phyloP scores from a whole-genome alignment of 2,888 invertebrate species.

The Neoascia interrupta region DNA sequence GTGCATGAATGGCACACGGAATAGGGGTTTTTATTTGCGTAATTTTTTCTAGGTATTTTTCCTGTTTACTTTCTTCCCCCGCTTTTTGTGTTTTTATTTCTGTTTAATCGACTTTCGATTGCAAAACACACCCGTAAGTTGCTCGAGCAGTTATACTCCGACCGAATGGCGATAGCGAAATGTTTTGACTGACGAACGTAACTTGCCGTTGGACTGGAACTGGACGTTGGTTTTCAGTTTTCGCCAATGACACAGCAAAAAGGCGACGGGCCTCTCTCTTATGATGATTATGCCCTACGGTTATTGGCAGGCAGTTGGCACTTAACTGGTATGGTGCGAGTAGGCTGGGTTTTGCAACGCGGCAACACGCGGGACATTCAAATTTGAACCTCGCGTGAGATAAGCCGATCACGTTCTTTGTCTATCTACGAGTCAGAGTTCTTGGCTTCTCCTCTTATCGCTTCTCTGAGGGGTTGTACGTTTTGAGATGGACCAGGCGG shows the following conservation, averaged over 20 bases:
- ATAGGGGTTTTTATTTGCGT: slow-evolving; percentile 30
- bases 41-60: slow-evolving; percentile 2
- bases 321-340: neutral
- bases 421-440: slow-evolving; percentile 15
- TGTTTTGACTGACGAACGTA: slow-evolving; percentile 38
- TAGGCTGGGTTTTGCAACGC: slow-evolving; percentile 43
- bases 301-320: neutral
- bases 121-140: neutral
- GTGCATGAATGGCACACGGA: slow-evolving; percentile 55
- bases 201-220: slow-evolving; percentile 3
- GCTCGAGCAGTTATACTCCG: slow-evolving; percentile 35
- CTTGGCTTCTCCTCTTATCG: neutral
- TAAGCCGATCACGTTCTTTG: too few relatives aligned
- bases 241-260: neutral
- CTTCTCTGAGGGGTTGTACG: slow-evolving; percentile 20
- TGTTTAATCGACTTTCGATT: neutral
- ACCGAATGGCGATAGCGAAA: slow-evolving; percentile 44
- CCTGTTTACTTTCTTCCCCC: neutral
- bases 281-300: too few relatives aligned
- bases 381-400: slow-evolving; percentile 7
- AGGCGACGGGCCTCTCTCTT: slow-evolving; percentile 12
- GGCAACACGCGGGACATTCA: slow-evolving; percentile 43
- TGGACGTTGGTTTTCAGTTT: neutral
- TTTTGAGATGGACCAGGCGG: neutral
- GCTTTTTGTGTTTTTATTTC: neutral